Conservation (phyloP, 1,140 invertebrate species). For the Lycorma delicatula region DNA sequence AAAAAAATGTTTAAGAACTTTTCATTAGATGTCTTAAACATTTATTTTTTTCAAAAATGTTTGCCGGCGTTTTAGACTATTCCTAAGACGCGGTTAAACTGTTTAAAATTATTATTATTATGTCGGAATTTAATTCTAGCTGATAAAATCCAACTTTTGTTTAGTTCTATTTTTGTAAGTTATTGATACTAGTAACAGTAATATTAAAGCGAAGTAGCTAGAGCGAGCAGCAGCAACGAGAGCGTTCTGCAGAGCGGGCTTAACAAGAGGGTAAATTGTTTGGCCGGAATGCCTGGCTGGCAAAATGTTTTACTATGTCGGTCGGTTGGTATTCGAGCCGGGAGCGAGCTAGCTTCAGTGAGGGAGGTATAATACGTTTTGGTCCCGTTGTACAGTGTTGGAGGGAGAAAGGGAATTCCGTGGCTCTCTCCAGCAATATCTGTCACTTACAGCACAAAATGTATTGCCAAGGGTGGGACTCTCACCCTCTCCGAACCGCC, state of each 20-base stretch:
- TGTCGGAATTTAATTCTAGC: too few species aligned
- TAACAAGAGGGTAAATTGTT: slow-evolving; percentile 18
- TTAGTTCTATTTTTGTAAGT: slow-evolving; percentile 7
- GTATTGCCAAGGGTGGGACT: slow-evolving; percentile 5
- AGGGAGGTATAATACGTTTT: slow-evolving; percentile 16
- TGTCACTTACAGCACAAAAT: slow-evolving; percentile 22
- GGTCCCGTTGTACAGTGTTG: background rate
- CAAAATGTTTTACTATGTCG: slow-evolving; percentile 20
- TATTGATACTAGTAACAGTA: too few species aligned
- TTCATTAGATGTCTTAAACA: too few species aligned
- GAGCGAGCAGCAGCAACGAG: too few species aligned
- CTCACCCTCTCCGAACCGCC: background rate
- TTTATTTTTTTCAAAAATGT: too few species aligned
- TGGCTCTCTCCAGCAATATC: slow-evolving; percentile 18
- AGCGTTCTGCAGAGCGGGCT: too few species aligned
- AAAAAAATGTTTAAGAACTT: too few species aligned
- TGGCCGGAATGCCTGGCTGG: slow-evolving; percentile 10
- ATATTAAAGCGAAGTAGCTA: too few species aligned
- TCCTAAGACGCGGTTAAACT: too few species aligned
- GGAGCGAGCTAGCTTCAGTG: background rate
- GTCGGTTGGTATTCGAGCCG: slow-evolving; percentile 16
- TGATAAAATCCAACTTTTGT: too few species aligned
- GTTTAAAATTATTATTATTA: too few species aligned
- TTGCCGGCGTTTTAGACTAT: too few species aligned
- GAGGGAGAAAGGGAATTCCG: slow-evolving; percentile 14